These are phyloP conservation scores for Hedychridium roseum DNA, from an alignment of 2,888 invertebrate genomes.

Conservation along the genomic window DNA sequence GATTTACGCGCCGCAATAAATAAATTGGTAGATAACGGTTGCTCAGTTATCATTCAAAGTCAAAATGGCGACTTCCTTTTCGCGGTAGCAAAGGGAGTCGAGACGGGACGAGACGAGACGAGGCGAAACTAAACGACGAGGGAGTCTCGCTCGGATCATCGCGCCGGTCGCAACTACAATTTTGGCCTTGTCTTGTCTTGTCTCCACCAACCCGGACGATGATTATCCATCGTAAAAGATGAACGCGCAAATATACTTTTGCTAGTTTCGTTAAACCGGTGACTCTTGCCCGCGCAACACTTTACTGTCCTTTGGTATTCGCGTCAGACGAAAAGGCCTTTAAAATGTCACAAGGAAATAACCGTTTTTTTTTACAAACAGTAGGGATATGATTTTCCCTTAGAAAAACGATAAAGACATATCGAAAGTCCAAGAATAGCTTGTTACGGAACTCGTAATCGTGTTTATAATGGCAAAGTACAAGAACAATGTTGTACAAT, in stretches of 20 bases:
- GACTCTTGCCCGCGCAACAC: too few relatives aligned
- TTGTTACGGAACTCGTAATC: neutral
- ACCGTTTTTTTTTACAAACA: too few relatives aligned
- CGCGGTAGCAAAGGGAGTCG: conserved; percentile 27
- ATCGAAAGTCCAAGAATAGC: neutral
- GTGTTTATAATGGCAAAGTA: conserved; percentile 29
- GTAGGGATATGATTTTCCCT: too few relatives aligned
- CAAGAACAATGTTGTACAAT: conserved; percentile 36
- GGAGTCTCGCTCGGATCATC: conserved; percentile 31
- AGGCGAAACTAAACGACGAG: neutral
- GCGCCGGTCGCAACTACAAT: conserved; percentile 19
- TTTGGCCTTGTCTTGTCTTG: neutral
- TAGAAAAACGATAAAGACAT: too few relatives aligned
- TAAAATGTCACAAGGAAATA: too few relatives aligned
- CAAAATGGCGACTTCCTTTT: conserved; percentile 46
- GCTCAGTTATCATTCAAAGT: conserved; percentile 38
- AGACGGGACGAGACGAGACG: neutral
- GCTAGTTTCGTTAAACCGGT: too few relatives aligned
- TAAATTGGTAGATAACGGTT: conserved; percentile 44
- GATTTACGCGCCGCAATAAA: conserved; percentile 43
- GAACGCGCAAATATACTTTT: too few relatives aligned
- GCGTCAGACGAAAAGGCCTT: too few relatives aligned
- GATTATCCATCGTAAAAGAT: neutral
- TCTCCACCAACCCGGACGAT: neutral
- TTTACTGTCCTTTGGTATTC: too few relatives aligned